phyloP scores from a whole-genome alignment of 2,888 invertebrate species.

The Plagodis pulveraria region DNA sequence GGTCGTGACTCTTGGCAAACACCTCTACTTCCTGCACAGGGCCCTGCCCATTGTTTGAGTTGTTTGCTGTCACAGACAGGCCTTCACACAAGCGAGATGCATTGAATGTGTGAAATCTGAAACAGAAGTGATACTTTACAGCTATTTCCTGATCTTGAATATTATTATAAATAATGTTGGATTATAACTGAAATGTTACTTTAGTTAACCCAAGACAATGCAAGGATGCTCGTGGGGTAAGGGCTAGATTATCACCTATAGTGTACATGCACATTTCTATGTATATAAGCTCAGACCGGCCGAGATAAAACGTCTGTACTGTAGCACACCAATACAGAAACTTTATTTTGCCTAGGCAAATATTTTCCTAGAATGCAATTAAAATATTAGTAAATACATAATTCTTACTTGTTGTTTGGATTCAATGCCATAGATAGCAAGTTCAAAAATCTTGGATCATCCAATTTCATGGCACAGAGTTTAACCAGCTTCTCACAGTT shows the following conservation, averaged over 20 bases:
- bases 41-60: conserved; percentile 81
- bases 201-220: too few relatives aligned
- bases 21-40: conserved; percentile 74
- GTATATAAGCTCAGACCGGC: too few relatives aligned
- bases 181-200: too few relatives aligned
- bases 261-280: too few relatives aligned
- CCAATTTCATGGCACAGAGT: conserved; percentile 96
- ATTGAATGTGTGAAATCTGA: conserved; percentile 94
- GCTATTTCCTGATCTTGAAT: not conserved
- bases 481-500: conserved; percentile 97
- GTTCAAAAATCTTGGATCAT: conserved; percentile 96
- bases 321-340: too few relatives aligned
- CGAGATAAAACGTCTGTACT: too few relatives aligned
- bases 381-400: too few relatives aligned
- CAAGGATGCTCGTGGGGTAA: too few relatives aligned
- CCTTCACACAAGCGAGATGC: conserved; percentile 90
- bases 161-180: not conserved
- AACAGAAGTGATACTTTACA: conserved; percentile 1
- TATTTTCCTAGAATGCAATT: too few relatives aligned
- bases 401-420: conserved; percentile 95
- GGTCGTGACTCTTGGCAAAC: conserved; percentile 91
- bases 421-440: conserved; percentile 97
- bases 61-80: conserved; percentile 55
- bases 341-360: too few relatives aligned
- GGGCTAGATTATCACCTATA: too few relatives aligned